Evolutionary conservation across 2,113 vertebrate species (phyloP).

Genomic region (Thalassoma bifasciatum): DNA sequence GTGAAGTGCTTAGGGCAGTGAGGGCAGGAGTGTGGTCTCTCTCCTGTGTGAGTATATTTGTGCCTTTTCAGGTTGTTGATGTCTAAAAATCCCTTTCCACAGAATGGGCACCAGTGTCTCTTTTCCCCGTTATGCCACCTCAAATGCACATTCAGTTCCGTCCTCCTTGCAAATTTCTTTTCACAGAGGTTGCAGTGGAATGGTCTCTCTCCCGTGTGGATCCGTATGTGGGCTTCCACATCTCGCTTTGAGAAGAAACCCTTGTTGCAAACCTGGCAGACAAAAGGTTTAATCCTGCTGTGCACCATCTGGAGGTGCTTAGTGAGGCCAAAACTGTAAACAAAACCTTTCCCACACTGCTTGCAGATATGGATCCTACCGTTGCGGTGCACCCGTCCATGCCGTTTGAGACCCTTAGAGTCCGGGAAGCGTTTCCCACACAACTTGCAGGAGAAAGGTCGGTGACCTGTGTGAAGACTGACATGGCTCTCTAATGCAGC

Average conservation of each 20-base stretch:
- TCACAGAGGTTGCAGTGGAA: constrained; percentile 86
- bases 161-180: constrained; percentile 83
- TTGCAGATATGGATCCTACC: constrained; percentile 77
- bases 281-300: constrained; percentile 73
- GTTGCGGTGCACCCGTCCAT: constrained; percentile 76
- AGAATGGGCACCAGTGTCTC: constrained; percentile 83
- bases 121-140: constrained; percentile 82
- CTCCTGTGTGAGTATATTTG: constrained; percentile 84
- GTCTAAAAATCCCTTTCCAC: constrained; percentile 87
- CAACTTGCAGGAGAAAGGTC: constrained; percentile 73
- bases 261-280: constrained; percentile 79
- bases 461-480: constrained; percentile 69
- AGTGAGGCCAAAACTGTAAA: constrained; percentile 76
- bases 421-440: constrained; percentile 80
- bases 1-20: constrained; percentile 76
- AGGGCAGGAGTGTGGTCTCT: constrained; percentile 78
- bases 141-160: constrained; percentile 85
- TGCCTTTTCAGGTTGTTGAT: constrained; percentile 86
- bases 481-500: constrained; percentile 78
- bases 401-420: constrained; percentile 74
- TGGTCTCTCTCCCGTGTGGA: constrained; percentile 88
- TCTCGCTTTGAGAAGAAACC: constrained; percentile 77
- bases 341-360: constrained; percentile 81
- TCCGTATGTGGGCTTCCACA: constrained; percentile 81
- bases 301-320: constrained; percentile 81